A percentile compares a stretch with the other conserved stretches of the same genome.
Evolutionary conservation across 2,888 invertebrate species (phyloP).

Genomic region (Linnaemya tessellans): DNA sequence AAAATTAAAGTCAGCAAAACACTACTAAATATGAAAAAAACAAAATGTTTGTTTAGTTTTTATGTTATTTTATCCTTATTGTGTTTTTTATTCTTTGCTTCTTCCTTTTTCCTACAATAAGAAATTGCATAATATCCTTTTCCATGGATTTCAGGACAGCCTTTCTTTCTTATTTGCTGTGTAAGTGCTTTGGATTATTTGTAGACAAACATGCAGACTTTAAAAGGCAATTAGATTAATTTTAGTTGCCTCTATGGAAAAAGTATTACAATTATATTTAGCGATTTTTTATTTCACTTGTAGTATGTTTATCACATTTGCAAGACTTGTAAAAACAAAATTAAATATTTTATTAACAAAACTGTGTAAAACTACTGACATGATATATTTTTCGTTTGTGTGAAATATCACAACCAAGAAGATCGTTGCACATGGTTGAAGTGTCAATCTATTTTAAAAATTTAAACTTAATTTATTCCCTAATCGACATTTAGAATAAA

Average conservation of each 20-base stretch:
- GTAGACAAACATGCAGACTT: slow-evolving; percentile 40
- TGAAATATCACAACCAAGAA: too few relatives aligned
- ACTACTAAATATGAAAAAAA: not conserved
- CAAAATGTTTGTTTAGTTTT: slow-evolving; percentile 42
- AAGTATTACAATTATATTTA: too few relatives aligned
- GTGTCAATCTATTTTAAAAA: too few relatives aligned
- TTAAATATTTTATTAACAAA: too few relatives aligned
- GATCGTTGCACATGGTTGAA: too few relatives aligned
- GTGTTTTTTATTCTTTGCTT: slow-evolving; percentile 4
- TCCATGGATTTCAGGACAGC: slow-evolving; percentile 21
- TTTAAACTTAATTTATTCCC: too few relatives aligned
- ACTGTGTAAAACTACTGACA: too few relatives aligned
- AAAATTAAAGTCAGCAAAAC: slow-evolving; percentile 42
- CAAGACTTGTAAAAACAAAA: too few relatives aligned
- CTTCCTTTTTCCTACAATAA: slow-evolving; percentile 52
- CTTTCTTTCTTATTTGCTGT: slow-evolving; percentile 3
- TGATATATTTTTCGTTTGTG: too few relatives aligned
- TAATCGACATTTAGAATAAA: too few relatives aligned
- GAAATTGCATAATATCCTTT: slow-evolving; percentile 50
- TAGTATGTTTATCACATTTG: too few relatives aligned
- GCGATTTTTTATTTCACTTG: too few relatives aligned
- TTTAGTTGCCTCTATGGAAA: not conserved
- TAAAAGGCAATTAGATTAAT: not conserved
- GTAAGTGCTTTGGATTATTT: slow-evolving; percentile 3
- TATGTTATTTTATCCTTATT: slow-evolving; percentile 20